These are phyloP conservation scores for Ernsta delagoae DNA, from an alignment of 2,888 invertebrate genomes.

Conservation along the genomic window DNA sequence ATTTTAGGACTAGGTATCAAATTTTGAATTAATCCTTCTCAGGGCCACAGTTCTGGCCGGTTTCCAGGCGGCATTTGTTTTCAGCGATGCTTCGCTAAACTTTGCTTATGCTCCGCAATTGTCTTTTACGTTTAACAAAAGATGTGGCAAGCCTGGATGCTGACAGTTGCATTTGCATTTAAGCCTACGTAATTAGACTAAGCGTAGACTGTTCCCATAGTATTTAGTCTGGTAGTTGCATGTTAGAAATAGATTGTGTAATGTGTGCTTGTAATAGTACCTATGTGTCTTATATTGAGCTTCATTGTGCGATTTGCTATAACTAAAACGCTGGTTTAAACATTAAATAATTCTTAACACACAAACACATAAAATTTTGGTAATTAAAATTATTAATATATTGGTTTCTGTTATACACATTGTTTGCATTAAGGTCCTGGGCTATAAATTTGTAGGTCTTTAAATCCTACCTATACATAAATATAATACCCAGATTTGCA, in stretches of 20 bases:
- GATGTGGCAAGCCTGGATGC: constrained; percentile 23
- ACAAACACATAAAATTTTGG: too few relatives aligned
- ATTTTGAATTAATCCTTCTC: constrained; percentile 1
- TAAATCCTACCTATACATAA: too few relatives aligned
- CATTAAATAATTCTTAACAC: too few relatives aligned
- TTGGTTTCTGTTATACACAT: too few relatives aligned
- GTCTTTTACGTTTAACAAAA: constrained; percentile 32
- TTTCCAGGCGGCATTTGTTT: constrained; percentile 27
- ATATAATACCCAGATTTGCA: too few relatives aligned
- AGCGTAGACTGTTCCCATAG: background rate
- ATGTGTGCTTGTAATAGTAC: background rate
- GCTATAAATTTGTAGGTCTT: too few relatives aligned
- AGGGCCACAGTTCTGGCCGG: constrained; percentile 20
- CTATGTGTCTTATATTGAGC: too few relatives aligned
- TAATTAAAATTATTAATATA: too few relatives aligned
- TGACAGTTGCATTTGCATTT: constrained; percentile 30
- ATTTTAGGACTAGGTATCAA: background rate
- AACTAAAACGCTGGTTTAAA: too few relatives aligned
- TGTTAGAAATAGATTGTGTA: background rate
- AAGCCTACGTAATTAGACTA: constrained; percentile 23
- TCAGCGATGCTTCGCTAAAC: constrained; percentile 24
- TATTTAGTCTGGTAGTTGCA: constrained; percentile 1
- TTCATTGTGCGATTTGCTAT: too few relatives aligned
- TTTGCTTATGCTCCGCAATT: constrained; percentile 29
- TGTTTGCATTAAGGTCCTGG: too few relatives aligned